phyloP scores from a whole-genome alignment of 2,113 vertebrate genomes.

The Gallinago media region DNA sequence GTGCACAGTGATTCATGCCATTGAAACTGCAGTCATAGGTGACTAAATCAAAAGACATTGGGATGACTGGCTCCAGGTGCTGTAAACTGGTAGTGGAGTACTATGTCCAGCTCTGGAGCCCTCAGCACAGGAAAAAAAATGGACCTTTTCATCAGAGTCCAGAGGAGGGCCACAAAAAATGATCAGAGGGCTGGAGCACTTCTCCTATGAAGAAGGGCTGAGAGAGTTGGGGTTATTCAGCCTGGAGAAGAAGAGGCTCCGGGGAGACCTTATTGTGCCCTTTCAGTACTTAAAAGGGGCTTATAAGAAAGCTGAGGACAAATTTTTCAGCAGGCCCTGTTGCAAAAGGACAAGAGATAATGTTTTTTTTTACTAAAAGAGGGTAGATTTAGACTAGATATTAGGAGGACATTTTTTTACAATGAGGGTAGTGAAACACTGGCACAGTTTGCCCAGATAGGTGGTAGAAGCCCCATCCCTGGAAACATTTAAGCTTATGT shows the following conservation, averaged over 20 bases:
- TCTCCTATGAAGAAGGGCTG: not conserved
- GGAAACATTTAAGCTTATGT: not conserved
- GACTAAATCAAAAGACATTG: not conserved
- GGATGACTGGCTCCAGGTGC: not conserved
- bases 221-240: not conserved
- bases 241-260: not conserved
- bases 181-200: not conserved
- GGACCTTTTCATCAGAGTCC: not conserved
- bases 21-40: not conserved
- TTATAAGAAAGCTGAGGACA: not conserved
- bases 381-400: not conserved
- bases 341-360: not conserved
- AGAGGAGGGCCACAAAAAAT: not conserved
- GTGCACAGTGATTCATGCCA: rapidly evolving
- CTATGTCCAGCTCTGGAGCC: not conserved
- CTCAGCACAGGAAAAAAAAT: not conserved
- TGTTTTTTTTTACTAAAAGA: not conserved
- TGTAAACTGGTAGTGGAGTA: not conserved
- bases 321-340: not conserved
- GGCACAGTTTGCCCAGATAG: not conserved
- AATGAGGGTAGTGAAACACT: not conserved
- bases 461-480: not conserved
- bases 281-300: not conserved
- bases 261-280: not conserved
- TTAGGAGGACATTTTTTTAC: not conserved